Percentiles rank a stretch among this genome's conserved stretches.
These are phyloP conservation scores for Chaetops frenatus DNA, from an alignment of 2,113 vertebrate species.

Conservation along the genomic window DNA sequence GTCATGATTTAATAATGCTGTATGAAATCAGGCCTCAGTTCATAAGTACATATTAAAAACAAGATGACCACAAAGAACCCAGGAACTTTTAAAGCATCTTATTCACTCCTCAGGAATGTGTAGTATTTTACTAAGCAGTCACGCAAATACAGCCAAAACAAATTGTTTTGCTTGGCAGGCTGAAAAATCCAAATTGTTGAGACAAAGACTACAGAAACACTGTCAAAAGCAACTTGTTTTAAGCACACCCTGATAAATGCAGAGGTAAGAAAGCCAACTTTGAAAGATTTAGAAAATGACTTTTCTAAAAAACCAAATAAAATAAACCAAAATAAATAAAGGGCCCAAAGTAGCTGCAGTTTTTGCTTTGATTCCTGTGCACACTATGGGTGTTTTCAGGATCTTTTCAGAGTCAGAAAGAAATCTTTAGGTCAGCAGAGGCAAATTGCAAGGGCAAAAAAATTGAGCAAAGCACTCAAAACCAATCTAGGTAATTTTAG, in stretches of 20 bases:
- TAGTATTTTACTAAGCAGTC: constrained; percentile 55
- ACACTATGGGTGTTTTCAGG: neutral
- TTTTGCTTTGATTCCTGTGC: neutral
- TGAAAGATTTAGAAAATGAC: neutral
- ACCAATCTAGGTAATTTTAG: neutral
- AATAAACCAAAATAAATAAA: neutral
- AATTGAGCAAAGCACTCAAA: neutral
- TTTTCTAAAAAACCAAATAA: too few species aligned
- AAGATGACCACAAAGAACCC: constrained; percentile 50
- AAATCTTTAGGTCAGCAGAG: constrained; percentile 4
- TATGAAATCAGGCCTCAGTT: constrained; percentile 4
- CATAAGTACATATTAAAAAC: constrained; percentile 47
- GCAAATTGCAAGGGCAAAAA: neutral
- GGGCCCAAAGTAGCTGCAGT: neutral
- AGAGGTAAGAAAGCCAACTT: neutral
- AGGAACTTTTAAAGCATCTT: constrained; percentile 35
- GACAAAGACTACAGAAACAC: constrained; percentile 31
- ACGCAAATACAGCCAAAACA: constrained; percentile 46
- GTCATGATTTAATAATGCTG: neutral
- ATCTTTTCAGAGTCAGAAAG: neutral
- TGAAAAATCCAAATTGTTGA: constrained; percentile 14
- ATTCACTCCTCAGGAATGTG: constrained; percentile 70
- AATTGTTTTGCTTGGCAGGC: constrained; percentile 67
- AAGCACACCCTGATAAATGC: neutral
- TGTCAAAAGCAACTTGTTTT: neutral